Evolutionary conservation across 2,888 invertebrate genomes (phyloP).

Genomic region (Tiliacea aurago): DNA sequence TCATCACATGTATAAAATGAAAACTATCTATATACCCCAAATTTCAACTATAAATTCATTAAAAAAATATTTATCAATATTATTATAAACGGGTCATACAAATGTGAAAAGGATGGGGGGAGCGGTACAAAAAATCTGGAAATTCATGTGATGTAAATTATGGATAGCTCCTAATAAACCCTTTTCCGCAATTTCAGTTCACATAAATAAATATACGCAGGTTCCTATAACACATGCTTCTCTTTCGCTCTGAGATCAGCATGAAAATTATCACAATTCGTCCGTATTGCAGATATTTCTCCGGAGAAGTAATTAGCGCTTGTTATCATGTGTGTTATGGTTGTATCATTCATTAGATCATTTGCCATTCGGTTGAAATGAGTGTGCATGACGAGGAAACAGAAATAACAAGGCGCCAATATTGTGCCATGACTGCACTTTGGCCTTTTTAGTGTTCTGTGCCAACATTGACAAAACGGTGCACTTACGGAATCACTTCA

Average conservation of each 20-base stretch:
- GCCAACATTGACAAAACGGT: constrained; percentile 29
- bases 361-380: constrained; percentile 48
- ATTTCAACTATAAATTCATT: background rate
- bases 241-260: constrained; percentile 37
- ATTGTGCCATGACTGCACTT: constrained; percentile 36
- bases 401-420: constrained; percentile 50
- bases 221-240: background rate
- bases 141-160: background rate
- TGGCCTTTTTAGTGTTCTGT: constrained; percentile 9
- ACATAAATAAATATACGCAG: background rate
- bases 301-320: constrained; percentile 54
- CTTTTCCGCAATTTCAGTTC: background rate
- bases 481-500: constrained; percentile 22
- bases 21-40: background rate
- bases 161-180: background rate
- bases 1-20: too few relatives aligned
- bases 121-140: background rate
- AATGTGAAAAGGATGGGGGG: too few relatives aligned
- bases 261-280: constrained; percentile 44
- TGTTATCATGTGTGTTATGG: constrained; percentile 60
- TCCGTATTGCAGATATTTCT: constrained; percentile 46
- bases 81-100: background rate
- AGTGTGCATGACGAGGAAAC: constrained; percentile 42
- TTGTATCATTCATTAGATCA: constrained; percentile 64
- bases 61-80: background rate